Percentiles rank a stretch among this genome's conserved stretches.
These are phyloP conservation scores for Volucella inanis DNA, from an alignment of 2,888 invertebrate genomes.

Conservation along the genomic window DNA sequence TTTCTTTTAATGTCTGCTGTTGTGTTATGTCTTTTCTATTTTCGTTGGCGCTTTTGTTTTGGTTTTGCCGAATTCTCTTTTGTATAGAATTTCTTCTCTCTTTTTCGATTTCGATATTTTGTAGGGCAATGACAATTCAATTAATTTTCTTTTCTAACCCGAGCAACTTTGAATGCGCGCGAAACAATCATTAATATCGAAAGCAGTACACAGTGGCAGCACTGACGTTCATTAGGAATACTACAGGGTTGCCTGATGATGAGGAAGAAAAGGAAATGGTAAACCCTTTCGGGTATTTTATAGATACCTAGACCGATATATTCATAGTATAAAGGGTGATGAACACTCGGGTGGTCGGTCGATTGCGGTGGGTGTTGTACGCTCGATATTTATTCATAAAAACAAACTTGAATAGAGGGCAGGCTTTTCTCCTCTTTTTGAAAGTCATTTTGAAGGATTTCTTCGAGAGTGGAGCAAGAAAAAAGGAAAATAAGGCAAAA, in stretches of 20 bases:
- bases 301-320: no score
- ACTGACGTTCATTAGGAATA: slow-evolving; percentile 16
- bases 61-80: slow-evolving; percentile 57
- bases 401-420: slow-evolving; percentile 39
- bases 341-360: no score
- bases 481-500: slow-evolving; percentile 26
- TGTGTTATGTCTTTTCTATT: slow-evolving; percentile 20
- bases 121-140: slow-evolving; percentile 72
- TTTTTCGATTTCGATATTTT: slow-evolving; percentile 51
- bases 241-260: neutral
- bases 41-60: slow-evolving; percentile 62
- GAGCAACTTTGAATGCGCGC: slow-evolving; percentile 11
- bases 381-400: slow-evolving; percentile 54
- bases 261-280: slow-evolving; percentile 30
- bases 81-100: slow-evolving; percentile 46
- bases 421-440: neutral
- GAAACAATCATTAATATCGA: slow-evolving; percentile 17
- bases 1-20: neutral
- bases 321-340: no score
- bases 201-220: neutral
- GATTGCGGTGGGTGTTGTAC: neutral
- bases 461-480: neutral
- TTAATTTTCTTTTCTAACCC: slow-evolving; percentile 60
- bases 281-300: slow-evolving; percentile 31
- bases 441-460: slow-evolving; percentile 21